Base-by-base conservation (phyloP, 2,888 invertebrate species). In the Lysandra coridon region DNA sequence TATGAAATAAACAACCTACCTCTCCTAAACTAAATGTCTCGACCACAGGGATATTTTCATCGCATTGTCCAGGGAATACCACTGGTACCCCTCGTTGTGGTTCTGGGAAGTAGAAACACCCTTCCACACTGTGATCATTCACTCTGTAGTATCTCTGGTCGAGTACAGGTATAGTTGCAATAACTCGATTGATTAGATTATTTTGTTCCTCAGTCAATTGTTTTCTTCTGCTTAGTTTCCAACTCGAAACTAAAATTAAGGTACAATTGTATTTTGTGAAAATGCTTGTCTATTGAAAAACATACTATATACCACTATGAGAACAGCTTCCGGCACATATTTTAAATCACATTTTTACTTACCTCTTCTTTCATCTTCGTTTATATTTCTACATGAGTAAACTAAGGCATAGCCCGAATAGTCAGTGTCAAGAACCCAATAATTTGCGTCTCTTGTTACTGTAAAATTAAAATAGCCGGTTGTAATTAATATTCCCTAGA, bases 321-420 rank as follows among this genome's bases (percentile, higher is more conserved):
- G 14, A 53, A 53, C 14, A 4, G 14, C 14, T 12, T 12, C 14
- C 14, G 53, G 53, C 14, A 53, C 53, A 53, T 44, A 44, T 6
- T 40, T 44, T 44, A 2, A 44, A 10, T 44, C 2, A 10, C 44
- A n/a, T n/a, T n/a, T 30, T 23, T 62, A 30, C 74, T 81, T 81
- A 93, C 94, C 87, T 81, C 87, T 85, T 82, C 91, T 91, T 33
- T 82, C 78, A n/a, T 94, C 84, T 7, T 90, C 83, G 78, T 92
- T 88, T 53, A 95, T 86, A 82, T 96, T 94, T 6, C 86, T 86
- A 84, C 97, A 97, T 33, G 96, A 95, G 92, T 96, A 97, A 0
- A 96, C 96, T 0, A 96, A 93, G 0, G 96, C 91, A 84, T 95
- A 97, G 78, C 90, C 91, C 0, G 85, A 85, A 85, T 97, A 97